Evolutionary conservation across 2,113 vertebrate genomes (phyloP).

Genomic region (Pao palembangensis): DNA sequence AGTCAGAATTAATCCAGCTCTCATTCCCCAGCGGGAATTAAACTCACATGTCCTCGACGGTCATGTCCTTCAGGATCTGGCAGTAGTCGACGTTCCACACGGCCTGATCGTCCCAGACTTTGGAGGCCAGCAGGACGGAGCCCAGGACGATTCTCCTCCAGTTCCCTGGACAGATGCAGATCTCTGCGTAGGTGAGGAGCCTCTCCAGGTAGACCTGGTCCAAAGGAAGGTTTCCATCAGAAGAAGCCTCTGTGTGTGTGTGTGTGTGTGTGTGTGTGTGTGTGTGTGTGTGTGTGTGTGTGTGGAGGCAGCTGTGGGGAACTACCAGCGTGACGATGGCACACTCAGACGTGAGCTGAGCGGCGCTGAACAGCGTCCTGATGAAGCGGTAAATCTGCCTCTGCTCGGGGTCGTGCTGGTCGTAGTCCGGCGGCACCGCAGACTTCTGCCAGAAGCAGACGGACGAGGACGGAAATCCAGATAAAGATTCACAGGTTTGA

Average conservation of each 20-base stretch:
- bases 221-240: neutral
- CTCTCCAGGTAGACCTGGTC: conserved; percentile 92
- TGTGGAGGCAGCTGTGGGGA: neutral
- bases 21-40: neutral
- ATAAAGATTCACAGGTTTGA: no score
- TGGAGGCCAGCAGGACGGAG: conserved; percentile 92
- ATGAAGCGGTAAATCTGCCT: conserved; percentile 98
- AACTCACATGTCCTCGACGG: conserved; percentile 95
- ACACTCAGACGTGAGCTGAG: conserved; percentile 96
- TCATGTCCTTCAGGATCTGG: conserved; percentile 98
- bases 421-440: conserved; percentile 89
- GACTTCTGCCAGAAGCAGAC: conserved; percentile 35
- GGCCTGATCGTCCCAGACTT: conserved; percentile 98
- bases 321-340: conserved; percentile 97
- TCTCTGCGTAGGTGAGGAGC: conserved; percentile 93
- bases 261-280: neutral
- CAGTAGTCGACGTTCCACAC: conserved; percentile 99
- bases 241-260: neutral
- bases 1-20: neutral
- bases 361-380: conserved; percentile 92
- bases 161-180: conserved; percentile 92
- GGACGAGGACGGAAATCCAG: no score
- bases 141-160: conserved; percentile 96
- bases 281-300: neutral
- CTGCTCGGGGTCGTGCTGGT: conserved; percentile 91